These are phyloP conservation scores for Hippocampus comes DNA, from an alignment of 2,113 vertebrate genomes.

Conservation along the genomic window DNA sequence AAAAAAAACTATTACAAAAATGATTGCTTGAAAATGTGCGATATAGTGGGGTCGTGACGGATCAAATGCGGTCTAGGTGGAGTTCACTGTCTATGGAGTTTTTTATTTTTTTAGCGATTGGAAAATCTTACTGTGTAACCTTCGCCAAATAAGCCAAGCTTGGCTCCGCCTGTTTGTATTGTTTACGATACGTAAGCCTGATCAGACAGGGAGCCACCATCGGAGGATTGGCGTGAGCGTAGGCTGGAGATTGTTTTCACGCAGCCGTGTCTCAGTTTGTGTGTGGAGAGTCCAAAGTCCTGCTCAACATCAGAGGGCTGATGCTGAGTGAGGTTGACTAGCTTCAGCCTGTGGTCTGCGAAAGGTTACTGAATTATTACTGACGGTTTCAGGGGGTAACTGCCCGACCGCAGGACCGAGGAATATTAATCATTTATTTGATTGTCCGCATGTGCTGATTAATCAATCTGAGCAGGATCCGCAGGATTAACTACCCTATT, in stretches of 20 bases:
- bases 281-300: slow-evolving; percentile 64
- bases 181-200: slow-evolving; percentile 15
- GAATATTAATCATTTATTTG: slow-evolving; percentile 83
- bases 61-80: too few relatives aligned
- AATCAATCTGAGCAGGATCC: slow-evolving; percentile 79
- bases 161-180: neutral
- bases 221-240: slow-evolving; percentile 16
- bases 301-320: slow-evolving; percentile 65
- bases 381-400: slow-evolving; percentile 75
- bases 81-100: neutral
- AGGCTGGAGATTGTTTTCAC: slow-evolving; percentile 52
- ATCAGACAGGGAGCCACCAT: slow-evolving; percentile 38
- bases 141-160: neutral
- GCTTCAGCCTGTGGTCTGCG: slow-evolving; percentile 67
- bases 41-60: too few relatives aligned
- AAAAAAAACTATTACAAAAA: too few relatives aligned
- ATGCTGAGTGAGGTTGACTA: slow-evolving; percentile 68
- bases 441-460: slow-evolving; percentile 82
- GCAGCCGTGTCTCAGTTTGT: slow-evolving; percentile 48
- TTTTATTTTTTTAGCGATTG: neutral
- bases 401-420: slow-evolving; percentile 71
- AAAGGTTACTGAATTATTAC: slow-evolving; percentile 80
- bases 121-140: neutral
- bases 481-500: slow-evolving; percentile 82
- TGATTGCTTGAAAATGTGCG: too few relatives aligned